Evolutionary conservation across 2,113 vertebrate genomes (phyloP).

Genomic region (Cheilinus undulatus): DNA sequence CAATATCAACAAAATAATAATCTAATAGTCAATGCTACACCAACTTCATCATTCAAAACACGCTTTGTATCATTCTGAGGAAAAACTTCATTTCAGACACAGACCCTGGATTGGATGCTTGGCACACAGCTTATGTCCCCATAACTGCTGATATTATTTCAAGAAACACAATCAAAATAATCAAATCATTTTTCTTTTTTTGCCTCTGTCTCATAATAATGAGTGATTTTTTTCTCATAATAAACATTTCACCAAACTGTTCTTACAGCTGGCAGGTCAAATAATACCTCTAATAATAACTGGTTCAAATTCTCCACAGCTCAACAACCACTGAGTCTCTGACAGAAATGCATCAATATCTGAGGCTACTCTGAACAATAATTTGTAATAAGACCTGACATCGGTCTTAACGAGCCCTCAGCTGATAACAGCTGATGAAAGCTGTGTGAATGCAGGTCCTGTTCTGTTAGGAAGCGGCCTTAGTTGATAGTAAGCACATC

Average conservation of each 20-base stretch:
- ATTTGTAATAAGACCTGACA: background rate
- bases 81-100: background rate
- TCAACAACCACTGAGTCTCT: background rate
- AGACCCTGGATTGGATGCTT: background rate
- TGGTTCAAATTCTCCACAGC: background rate
- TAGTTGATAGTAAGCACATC: slow-evolving; percentile 96
- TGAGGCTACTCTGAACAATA: background rate
- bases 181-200: background rate
- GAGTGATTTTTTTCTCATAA: background rate
- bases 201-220: background rate
- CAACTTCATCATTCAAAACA: background rate
- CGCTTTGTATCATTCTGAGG: background rate
- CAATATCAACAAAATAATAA: slow-evolving; percentile 27
- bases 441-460: background rate
- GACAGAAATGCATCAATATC: background rate
- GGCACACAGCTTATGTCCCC: background rate
- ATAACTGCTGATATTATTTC: background rate
- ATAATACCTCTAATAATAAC: background rate
- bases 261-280: background rate
- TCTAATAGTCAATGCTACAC: background rate
- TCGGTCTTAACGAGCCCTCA: background rate
- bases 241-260: no score
- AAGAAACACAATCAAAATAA: background rate
- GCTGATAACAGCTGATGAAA: background rate
- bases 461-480: background rate